Evolutionary conservation across 2,113 vertebrate species (phyloP).

Genomic region (Alligator sinensis): DNA sequence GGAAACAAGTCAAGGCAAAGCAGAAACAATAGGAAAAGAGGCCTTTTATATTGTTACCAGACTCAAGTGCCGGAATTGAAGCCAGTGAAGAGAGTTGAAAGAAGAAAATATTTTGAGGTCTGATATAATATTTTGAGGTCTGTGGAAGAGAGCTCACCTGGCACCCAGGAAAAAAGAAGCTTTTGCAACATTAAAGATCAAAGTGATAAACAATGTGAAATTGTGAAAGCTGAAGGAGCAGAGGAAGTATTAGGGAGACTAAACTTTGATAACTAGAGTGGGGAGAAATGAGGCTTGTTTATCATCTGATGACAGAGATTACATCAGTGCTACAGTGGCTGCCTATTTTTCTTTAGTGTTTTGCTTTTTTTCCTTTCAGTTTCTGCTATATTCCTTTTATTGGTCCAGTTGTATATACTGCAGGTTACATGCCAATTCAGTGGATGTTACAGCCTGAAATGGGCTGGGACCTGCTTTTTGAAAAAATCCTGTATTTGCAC

Average conservation of each 20-base stretch:
- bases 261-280: background rate
- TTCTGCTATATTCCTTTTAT: background rate
- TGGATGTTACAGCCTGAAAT: too few species aligned
- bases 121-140: background rate
- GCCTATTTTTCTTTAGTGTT: rapidly evolving
- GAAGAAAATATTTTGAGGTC: background rate
- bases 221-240: background rate
- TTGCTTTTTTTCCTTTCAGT: background rate
- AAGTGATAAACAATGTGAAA: background rate
- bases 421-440: too few species aligned
- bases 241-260: rapidly evolving
- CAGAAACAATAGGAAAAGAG: background rate
- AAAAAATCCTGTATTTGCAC: background rate
- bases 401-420: background rate
- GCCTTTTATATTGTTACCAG: background rate
- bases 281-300: background rate
- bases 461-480: background rate
- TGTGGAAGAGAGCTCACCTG: background rate
- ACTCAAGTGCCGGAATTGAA: background rate
- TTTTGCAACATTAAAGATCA: background rate
- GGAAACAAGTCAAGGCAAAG: too few species aligned
- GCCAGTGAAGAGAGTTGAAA: background rate
- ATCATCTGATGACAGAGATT: rapidly evolving
- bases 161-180: background rate
- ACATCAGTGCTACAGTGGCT: rapidly evolving